phyloP scores from a whole-genome alignment of 1,140 invertebrate genomes.

The Metopolophium dirhodum region DNA sequence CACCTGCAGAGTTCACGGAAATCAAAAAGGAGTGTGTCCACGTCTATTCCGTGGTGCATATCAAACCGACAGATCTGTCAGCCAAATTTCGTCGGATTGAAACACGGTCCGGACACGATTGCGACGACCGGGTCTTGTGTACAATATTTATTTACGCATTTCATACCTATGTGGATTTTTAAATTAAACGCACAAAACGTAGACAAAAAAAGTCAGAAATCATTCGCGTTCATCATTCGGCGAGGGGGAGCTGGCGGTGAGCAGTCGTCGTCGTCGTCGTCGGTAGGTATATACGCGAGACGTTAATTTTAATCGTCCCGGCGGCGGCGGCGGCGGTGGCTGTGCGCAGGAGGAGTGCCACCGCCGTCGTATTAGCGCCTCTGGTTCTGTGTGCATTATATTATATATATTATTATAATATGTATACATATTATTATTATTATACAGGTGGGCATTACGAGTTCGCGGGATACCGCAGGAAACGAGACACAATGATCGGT shows the following conservation, averaged over 20 bases:
- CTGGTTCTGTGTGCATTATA: neutral
- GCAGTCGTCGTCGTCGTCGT: neutral
- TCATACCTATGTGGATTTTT: neutral
- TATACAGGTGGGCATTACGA: neutral
- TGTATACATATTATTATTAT: neutral
- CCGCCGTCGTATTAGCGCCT: conserved; percentile 10
- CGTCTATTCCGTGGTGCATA: neutral
- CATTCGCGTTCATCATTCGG: neutral
- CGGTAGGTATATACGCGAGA: neutral
- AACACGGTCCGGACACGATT: neutral
- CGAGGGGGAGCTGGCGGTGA: too few relatives aligned
- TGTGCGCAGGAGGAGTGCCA: neutral
- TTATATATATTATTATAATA: neutral
- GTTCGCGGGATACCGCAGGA: neutral
- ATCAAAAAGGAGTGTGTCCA: neutral
- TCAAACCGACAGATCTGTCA: neutral
- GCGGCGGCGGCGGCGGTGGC: neutral
- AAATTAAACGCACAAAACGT: neutral
- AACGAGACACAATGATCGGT: conserved; percentile 13
- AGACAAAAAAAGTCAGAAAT: neutral
- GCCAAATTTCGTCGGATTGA: neutral
- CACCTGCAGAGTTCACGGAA: neutral
- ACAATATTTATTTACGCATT: neutral
- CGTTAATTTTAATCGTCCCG: conserved; percentile 18
- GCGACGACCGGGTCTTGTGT: too few relatives aligned